Evolutionary conservation across 1,140 invertebrate genomes (phyloP).

Genomic region (Lamellibrachia luymesi): DNA sequence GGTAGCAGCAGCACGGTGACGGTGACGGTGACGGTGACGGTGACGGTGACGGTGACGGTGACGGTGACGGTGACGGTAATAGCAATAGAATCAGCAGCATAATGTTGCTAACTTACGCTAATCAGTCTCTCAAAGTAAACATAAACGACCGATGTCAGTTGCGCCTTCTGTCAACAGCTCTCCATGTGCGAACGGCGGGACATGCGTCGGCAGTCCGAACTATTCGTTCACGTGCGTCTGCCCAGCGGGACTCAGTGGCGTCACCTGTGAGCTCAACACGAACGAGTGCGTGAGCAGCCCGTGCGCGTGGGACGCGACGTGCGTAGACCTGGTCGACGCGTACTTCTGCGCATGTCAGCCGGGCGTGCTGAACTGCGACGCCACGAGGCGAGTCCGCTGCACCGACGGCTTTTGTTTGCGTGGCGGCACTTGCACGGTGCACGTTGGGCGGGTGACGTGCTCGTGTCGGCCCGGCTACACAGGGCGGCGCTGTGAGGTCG

Average conservation of each 20-base stretch:
- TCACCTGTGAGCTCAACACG: neutral
- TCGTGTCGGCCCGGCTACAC: neutral
- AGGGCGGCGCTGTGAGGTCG: neutral
- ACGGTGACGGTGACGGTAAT: no score
- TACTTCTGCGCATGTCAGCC: neutral
- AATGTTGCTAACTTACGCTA: no score
- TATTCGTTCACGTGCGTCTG: neutral
- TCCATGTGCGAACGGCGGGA: neutral
- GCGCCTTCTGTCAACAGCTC: neutral
- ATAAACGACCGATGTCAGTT: no score
- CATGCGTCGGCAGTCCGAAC: neutral
- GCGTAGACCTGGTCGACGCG: neutral
- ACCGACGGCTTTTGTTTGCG: neutral
- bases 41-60: no score
- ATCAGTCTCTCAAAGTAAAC: no score
- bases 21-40: no score
- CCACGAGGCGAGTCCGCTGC: neutral
- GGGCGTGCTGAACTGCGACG: neutral
- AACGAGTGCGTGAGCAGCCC: neutral
- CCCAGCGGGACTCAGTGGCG: neutral
- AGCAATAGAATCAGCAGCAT: no score
- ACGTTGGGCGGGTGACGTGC: neutral
- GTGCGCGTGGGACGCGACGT: neutral
- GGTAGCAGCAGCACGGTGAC: no score
- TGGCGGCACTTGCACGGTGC: neutral